Base-by-base conservation (phyloP, 2,888 invertebrate species). In the Julus scandinavius region DNA sequence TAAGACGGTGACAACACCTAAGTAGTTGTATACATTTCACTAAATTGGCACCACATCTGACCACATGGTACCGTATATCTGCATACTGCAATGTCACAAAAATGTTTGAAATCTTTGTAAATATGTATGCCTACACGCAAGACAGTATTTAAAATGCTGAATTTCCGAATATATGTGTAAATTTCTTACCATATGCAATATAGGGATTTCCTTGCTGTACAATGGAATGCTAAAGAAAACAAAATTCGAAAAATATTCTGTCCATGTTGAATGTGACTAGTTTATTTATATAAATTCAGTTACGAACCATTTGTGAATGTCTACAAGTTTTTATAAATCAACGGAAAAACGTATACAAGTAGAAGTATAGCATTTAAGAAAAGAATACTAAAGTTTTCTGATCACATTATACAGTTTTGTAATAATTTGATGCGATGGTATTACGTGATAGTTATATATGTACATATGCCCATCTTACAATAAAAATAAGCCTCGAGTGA, bases 271-370 rank as follows among this genome's bases (percentile, higher is more conserved):
- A 80, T 80, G 80, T 80, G 29, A 80, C 80, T 80, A 80, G 38
- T 80, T 80, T 80, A 80, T 80, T 80, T 80, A 80, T 80, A 80
- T 80, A 80, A 80, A 80, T 80, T 80, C 80, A 80, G 11, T 80
- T 80, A 80, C 80, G 80, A 80, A 80, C 80, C 80, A 80, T 80
- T 80, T 40, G 80, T 80, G 38, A 80, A 80, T 80, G 80, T 40
- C 80, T 80, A 80, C 80, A 80, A 80, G 80, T 40, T 80, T 72
- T 80, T 80, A 80, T 80, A 80, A 80, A 80, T 38, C 80, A 80
- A 80, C 80, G 38, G 29, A 80, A 80, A 45, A 80, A 80, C 80
- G 80, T 80, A 80, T 80, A 80, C 80, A 80, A 80, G 80, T 80
- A 80, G 80, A 80, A 80, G 80, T 80, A 54, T 54, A 80, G 80